Evolutionary conservation across 2,113 vertebrate species (phyloP), one percentile per base, ranked within the genome.

Genomic region (Alethe castanea): DNA sequence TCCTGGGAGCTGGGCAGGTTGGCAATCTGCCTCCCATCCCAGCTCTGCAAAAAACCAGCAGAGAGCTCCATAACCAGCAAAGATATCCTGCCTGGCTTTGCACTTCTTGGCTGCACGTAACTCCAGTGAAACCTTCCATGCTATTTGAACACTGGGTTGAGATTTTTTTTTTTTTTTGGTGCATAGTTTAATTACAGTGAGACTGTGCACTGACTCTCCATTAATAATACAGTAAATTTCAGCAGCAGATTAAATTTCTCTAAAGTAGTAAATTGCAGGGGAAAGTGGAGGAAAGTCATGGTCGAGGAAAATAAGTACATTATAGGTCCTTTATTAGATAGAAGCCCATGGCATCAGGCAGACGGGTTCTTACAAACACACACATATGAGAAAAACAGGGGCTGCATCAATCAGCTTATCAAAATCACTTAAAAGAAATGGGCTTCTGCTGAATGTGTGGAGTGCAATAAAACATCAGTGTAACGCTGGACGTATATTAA

Each of bases 181-280:
- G 61, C 31, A 8, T 53, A 84, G 95, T 96, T 97, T 98, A 97
- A 98, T 99, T 98, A 98, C 78, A 65, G 88, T 50, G 61, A 86
- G 91, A 88, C 98, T 94, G 26, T 62, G 95, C 96, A 67, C 97
- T 66, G 96, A 88, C 96, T 98, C 94, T 97, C 97, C 98, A 97
- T 98, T 98, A 98, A 98, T 98, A 98, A 98, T 98, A 98, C 98
- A 98, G 98, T 94, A 92, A 92, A 92, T 97, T 96, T 96, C 97
- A 97, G 98, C 65, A 38, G 91, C 91, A 98, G 98, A 99, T 98
- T 98, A 98, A 98, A 99, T 97, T 98, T 98, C 98, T 97, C 90
- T 84, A 94, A 96, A 98, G 96, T 97, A 96, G 93, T 92, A 93
- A 97, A 95, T 96, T 97, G 97, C 94, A 92, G 45, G 53, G 95